Conservation (phyloP, 2,113 vertebrate genomes). For the Microtus richardsoni region DNA sequence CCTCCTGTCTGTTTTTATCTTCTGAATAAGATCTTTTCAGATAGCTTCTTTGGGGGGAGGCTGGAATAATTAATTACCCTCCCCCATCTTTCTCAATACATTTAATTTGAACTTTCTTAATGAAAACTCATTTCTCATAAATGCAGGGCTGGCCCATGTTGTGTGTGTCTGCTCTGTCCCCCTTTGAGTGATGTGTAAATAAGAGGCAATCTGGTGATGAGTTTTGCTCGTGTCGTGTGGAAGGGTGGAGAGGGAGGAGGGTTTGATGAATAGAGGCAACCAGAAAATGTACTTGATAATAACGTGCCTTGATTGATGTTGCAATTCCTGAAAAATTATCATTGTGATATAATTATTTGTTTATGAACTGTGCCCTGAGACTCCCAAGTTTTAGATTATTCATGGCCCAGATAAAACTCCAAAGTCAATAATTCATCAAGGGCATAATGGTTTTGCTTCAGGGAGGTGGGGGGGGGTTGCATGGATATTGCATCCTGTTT, state of each 20-base stretch:
- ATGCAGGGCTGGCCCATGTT: constrained; percentile 49
- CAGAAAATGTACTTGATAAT: constrained; percentile 80
- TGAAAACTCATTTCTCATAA: constrained; percentile 81
- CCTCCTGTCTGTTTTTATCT: constrained; percentile 67
- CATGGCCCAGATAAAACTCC: constrained; percentile 86
- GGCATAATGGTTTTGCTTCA: constrained; percentile 82
- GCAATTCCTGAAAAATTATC: constrained; percentile 82
- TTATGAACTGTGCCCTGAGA: constrained; percentile 84
- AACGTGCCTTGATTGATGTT: constrained; percentile 74
- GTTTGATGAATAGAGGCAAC: constrained; percentile 74
- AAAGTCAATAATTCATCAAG: constrained; percentile 86
- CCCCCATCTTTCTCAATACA: constrained; percentile 63
- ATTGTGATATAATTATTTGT: constrained; percentile 86
- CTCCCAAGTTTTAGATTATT: constrained; percentile 85
- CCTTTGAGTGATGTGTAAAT: constrained; percentile 80
- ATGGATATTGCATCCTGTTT: constrained; percentile 85
- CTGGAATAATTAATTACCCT: constrained; percentile 75
- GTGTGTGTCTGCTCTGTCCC: constrained; percentile 43
- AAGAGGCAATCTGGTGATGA: constrained; percentile 81
- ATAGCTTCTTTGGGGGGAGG: constrained; percentile 70
- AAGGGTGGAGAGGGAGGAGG: constrained; percentile 80
- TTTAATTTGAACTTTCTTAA: constrained; percentile 80
- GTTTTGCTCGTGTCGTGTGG: constrained; percentile 76
- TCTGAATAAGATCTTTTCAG: constrained; percentile 69
- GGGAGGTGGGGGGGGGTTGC: constrained; percentile 66